Percentiles rank a stretch among this genome's conserved stretches.
These are phyloP conservation scores for Diprion similis DNA, from an alignment of 1,140 invertebrate species.

Conservation along the genomic window DNA sequence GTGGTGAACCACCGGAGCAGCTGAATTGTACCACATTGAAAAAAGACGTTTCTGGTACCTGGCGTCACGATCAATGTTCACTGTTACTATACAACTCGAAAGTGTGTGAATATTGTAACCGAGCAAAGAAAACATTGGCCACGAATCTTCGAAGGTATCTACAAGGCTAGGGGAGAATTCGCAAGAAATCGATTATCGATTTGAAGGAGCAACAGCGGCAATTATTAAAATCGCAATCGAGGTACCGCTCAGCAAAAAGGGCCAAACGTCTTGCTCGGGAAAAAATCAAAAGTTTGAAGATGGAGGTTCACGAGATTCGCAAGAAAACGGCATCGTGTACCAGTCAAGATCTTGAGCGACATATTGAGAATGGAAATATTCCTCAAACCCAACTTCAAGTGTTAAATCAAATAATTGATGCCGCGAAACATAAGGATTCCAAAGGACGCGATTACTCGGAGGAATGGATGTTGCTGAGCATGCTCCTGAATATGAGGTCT, in stretches of 20 bases:
- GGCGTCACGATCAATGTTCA: background rate
- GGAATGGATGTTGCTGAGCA: constrained; percentile 28
- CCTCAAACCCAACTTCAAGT: constrained; percentile 6
- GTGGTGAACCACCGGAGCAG: background rate
- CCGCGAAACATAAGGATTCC: constrained; percentile 15
- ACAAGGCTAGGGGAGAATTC: background rate
- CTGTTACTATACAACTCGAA: background rate
- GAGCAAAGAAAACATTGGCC: background rate
- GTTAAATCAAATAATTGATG: constrained; percentile 20
- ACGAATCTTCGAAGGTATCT: background rate
- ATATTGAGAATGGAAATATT: background rate
- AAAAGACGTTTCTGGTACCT: background rate
- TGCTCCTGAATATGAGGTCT: constrained; percentile 26
- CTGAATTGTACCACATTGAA: background rate
- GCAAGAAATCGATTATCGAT: background rate
- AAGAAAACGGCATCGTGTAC: background rate
- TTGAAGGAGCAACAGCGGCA: background rate
- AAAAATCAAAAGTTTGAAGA: constrained; percentile 9
- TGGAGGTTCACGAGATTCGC: background rate
- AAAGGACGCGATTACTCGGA: constrained; percentile 23
- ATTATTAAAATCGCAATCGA: background rate
- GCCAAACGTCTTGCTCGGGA: background rate
- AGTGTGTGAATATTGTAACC: background rate
- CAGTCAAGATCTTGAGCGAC: background rate
- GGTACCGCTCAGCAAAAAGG: background rate